Percentiles rank a stretch among this genome's conserved stretches.
These are phyloP conservation scores for Flexamia atlantica DNA, from an alignment of 2,888 invertebrate species.

Conservation along the genomic window DNA sequence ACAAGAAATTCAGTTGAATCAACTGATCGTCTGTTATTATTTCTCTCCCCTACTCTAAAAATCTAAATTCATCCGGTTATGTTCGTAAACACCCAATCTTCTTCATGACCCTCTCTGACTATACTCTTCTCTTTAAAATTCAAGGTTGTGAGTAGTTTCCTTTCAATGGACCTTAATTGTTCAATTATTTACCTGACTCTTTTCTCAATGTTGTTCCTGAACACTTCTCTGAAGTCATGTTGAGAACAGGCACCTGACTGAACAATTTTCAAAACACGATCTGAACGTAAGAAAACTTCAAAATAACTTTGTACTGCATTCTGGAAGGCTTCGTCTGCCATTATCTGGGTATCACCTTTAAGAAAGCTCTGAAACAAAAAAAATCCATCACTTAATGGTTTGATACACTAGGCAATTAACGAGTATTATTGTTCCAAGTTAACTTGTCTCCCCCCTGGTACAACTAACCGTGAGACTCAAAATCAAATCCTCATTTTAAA, in stretches of 20 bases:
- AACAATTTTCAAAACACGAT: conserved; percentile 97
- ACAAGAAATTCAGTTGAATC: too few relatives aligned
- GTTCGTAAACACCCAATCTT: too few relatives aligned
- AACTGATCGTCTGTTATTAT: too few relatives aligned
- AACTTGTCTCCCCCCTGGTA: too few relatives aligned
- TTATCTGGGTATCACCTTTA: conserved; percentile 98
- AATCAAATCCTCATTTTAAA: too few relatives aligned
- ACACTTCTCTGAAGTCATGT: conserved; percentile 99
- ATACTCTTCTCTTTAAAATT: too few relatives aligned
- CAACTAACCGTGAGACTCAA: too few relatives aligned
- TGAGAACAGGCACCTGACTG: conserved; percentile 98
- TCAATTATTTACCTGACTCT: conserved; percentile 85
- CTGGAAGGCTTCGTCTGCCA: conserved; percentile 98
- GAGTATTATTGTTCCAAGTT: conserved; percentile 13
- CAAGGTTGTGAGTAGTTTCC: too few relatives aligned
- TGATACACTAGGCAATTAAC: neutral
- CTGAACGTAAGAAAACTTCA: conserved; percentile 98
- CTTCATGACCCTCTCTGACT: too few relatives aligned
- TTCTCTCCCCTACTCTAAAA: too few relatives aligned
- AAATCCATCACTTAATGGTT: neutral
- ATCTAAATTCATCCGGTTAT: too few relatives aligned
- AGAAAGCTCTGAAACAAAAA: conserved; percentile 86
- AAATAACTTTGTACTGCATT: conserved; percentile 98
- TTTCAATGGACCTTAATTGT: too few relatives aligned
- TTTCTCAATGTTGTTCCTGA: conserved; percentile 98